A percentile compares a stretch with the other conserved stretches of the same genome.
Conservation (phyloP, 2,888 invertebrate species). For the Coelogynopora nodosa region DNA sequence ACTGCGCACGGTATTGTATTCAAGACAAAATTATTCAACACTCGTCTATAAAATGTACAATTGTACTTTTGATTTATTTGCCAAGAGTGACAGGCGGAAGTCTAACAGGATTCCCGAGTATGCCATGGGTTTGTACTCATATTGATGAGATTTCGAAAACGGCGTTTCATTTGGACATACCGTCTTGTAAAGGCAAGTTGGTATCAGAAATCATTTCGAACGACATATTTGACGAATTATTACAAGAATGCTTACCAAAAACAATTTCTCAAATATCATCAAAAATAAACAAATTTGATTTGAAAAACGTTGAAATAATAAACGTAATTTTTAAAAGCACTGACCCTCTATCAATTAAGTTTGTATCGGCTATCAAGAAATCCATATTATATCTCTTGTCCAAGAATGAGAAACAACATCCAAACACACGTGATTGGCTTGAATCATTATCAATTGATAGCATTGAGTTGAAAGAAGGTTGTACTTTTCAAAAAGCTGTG, state of each 20-base stretch:
- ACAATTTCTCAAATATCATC: not conserved
- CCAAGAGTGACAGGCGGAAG: not conserved
- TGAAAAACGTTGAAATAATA: not conserved
- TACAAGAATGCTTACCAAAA: not conserved
- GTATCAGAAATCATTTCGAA: not conserved
- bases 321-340: not conserved
- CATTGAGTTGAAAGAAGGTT: not conserved
- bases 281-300: not conserved
- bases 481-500: not conserved
- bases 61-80: not conserved
- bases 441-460: not conserved
- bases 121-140: not conserved
- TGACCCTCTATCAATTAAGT: not conserved
- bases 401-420: not conserved
- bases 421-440: not conserved
- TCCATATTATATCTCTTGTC: not conserved
- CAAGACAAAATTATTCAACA: not conserved
- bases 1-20: slow-evolving; percentile 5
- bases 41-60: not conserved
- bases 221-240: not conserved
- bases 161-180: not conserved
- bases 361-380: not conserved
- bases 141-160: slow-evolving; percentile 7
- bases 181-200: not conserved
- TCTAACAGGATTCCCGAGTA: not conserved